Evolutionary conservation across 1,140 invertebrate genomes (phyloP), one percentile per base, ranked within the genome.

Genomic region (Drosophila ironensis): DNA sequence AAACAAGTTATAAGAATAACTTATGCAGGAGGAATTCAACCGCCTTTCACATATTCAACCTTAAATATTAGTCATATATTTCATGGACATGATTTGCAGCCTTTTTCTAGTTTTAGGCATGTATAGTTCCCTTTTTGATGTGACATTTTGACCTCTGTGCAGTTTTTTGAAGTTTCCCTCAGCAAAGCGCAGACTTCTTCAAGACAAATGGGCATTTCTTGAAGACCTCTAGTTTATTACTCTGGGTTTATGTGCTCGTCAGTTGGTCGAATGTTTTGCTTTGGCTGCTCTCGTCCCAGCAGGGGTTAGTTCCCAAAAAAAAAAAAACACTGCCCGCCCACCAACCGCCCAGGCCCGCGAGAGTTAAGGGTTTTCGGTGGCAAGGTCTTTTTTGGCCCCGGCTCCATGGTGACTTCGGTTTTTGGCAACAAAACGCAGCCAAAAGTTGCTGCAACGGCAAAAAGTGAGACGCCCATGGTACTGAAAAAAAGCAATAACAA

Each of bases 401-500:
- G 78, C 77, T 70, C 51, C 73, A 66, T 64, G 42, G 63, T 61
- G 73, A 84, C 73, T 82, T 73, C 17, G 59, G 56, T 73, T 68
- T 69, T 61, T 82, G 69, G 68, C 78, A 73, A 54, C 63, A 57
- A 69, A 84, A 84, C 63, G 78, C 78, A 70, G 57, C 46, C 47
- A 73, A 76, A 77, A 74, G 37, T 78, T 74, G 51, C 54, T 61
- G 70, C 63, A 78, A 59, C 64, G 45, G 59, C 44, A 71, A 40
- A 53, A 53, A 61, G 47, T 41, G 67, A 41, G 46, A 42, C 46
- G 44, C 28, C 40, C 44, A 45, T 53, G 50, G 74, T 59, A n/a
- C n/a, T n/a, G n/a, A 33, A 74, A 74, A 84, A 57, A 86, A 80
- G 80, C 71, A 86, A 86, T 75, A 86, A 80, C 71, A 80, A 86